Evolutionary conservation across 2,888 invertebrate genomes (phyloP).

Genomic region (Aradus depressus): DNA sequence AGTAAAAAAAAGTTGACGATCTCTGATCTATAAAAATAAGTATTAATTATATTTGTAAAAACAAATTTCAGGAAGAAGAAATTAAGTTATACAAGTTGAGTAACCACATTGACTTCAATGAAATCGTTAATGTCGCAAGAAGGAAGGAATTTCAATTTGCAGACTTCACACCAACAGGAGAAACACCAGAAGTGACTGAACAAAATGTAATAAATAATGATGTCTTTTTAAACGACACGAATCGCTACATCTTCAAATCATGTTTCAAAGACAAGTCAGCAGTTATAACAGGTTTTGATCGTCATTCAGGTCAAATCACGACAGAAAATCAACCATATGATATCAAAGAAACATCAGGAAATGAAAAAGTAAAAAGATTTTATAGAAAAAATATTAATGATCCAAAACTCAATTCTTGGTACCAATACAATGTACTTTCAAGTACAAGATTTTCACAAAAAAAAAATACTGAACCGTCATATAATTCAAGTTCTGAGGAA

Average conservation of each 20-base stretch:
- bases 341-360: slow-evolving; percentile 1
- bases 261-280: slow-evolving; percentile 9
- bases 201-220: slow-evolving; percentile 7
- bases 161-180: too few species aligned
- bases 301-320: slow-evolving; percentile 6
- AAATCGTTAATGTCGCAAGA: too few species aligned
- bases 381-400: slow-evolving; percentile 14
- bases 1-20: too few species aligned
- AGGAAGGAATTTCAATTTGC: too few species aligned
- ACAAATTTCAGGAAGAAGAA: too few species aligned
- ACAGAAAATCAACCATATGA: slow-evolving; percentile 5
- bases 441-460: slow-evolving; percentile 11
- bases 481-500: too few species aligned
- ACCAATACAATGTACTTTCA: slow-evolving; percentile 9
- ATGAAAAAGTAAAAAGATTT: slow-evolving; percentile 16
- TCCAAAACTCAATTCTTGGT: slow-evolving; percentile 12
- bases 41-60: too few species aligned
- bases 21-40: too few species aligned
- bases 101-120: too few species aligned
- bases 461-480: too few species aligned
- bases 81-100: too few species aligned
- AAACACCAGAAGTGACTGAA: too few species aligned
- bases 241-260: slow-evolving; percentile 11
- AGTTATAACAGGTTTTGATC: slow-evolving; percentile 7
- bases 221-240: slow-evolving; percentile 8